Base-by-base conservation (phyloP, 1,140 invertebrate species). In the Aphis craccivora region DNA sequence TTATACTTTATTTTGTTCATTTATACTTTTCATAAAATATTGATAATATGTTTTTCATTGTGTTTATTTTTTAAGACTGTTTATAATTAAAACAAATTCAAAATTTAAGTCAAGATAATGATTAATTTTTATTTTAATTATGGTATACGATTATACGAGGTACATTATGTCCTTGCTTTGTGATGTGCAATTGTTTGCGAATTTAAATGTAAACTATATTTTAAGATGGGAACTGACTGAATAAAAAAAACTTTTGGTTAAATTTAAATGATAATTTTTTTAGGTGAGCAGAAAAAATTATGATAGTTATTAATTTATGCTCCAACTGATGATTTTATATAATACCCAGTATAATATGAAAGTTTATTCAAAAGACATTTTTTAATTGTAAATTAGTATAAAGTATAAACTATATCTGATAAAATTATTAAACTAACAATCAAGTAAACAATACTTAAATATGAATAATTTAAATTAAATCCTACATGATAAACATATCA, bases 1-100 rank as follows among this genome's bases (percentile, higher is more conserved):
- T 87, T 89, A 37, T 60, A 60, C 25, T 90, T 40, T 89, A 89
- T 55, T 90, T 90, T 90, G 89, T 90, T 90, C 35, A 90, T 90
- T 90, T 90, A 90, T 90, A 90, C 89, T 90, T 90, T 67, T 67
- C 90, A 55, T 83, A 83, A 91, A 81, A 92, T 92, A 76, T 83
- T 30, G 48, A 81, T 91, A 37, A 76, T 48, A 48, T 45, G 35
- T 45, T 76, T 91, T 83, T 81, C 8, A 91, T n/a, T 91, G n/a
- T 83, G 23, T 84, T 83, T 92, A 84, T 86, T 84, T 93, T 51
- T 84, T 35, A 93, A 92, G 91, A 93, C 81, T 86, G 76, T 92
- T 55, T 40, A 55, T 40, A 93, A 93, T 93, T 84, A 55, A 45
- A 84, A 86, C 4, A 81, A 84, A 86, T 86, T 84, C 81, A 84